Conservation (phyloP, 2,113 vertebrate genomes). For the Labeo catla region DNA sequence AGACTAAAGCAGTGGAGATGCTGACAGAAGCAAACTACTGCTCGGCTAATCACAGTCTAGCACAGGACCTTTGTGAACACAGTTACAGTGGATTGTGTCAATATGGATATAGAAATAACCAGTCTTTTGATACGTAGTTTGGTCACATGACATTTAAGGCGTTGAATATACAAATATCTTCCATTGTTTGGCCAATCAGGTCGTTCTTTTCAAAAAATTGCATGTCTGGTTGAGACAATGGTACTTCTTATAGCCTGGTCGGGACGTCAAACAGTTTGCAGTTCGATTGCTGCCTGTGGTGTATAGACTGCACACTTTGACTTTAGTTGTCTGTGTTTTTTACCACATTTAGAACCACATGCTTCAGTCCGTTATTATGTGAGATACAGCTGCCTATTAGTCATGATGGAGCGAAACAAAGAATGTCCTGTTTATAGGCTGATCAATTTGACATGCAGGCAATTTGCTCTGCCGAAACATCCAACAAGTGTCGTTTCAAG, state of each 20-base stretch:
- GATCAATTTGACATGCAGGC: conserved; percentile 16
- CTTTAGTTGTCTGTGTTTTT: neutral
- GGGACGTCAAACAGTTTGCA: neutral
- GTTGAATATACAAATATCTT: neutral
- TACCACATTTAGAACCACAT: neutral
- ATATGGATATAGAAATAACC: neutral
- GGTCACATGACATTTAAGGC: neutral
- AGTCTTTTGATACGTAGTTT: neutral
- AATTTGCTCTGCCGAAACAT: conserved; percentile 9
- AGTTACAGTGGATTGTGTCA: neutral
- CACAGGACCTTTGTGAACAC: neutral
- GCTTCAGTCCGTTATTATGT: neutral
- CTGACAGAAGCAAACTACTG: conserved; percentile 23
- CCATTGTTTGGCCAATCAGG: neutral
- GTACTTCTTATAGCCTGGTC: neutral
- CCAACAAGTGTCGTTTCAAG: neutral
- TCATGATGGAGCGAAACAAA: conserved; percentile 24
- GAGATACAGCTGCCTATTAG: conserved; percentile 10
- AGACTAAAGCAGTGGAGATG: neutral
- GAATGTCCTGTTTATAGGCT: conserved; percentile 15
- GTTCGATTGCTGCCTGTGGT: neutral
- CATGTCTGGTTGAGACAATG: neutral
- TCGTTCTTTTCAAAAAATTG: neutral
- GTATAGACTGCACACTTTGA: neutral
- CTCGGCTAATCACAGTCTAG: neutral